Evolutionary conservation across 1,140 invertebrate species (phyloP).

Genomic region (Panulirus ornatus): DNA sequence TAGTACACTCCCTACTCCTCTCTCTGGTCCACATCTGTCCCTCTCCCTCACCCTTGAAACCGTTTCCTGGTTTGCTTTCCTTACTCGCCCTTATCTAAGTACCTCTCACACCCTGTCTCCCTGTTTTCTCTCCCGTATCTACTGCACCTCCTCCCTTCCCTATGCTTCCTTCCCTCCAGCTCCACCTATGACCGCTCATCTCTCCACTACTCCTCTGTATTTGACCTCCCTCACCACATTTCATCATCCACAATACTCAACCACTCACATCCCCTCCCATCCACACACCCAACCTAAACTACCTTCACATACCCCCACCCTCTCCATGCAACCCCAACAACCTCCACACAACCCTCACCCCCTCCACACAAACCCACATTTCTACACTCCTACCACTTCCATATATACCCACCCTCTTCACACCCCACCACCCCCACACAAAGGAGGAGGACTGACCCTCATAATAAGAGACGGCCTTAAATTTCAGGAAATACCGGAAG

Average conservation of each 20-base stretch:
- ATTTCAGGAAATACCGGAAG: too few species aligned
- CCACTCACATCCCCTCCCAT: background rate
- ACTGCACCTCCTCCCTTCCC: background rate
- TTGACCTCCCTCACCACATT: background rate
- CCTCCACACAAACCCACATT: background rate
- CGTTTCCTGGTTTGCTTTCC: background rate
- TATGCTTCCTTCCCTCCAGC: constrained; percentile 15
- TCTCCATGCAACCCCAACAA: background rate
- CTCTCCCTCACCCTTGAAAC: too few species aligned
- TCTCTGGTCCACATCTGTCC: background rate
- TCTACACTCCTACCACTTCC: constrained; percentile 1
- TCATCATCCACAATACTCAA: background rate
- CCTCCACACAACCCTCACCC: background rate
- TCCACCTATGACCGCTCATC: background rate
- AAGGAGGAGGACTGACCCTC: too few species aligned
- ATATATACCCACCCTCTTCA: background rate
- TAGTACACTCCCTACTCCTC: too few species aligned
- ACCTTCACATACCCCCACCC: background rate
- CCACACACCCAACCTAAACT: background rate
- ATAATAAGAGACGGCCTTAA: too few species aligned
- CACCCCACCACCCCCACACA: background rate
- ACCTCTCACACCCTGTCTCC: background rate
- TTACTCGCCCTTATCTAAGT: too few species aligned
- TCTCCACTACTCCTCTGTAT: background rate
- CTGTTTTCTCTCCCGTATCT: background rate